Base-by-base conservation (phyloP, 2,888 invertebrate genomes). In the Apocheima hispidaria region DNA sequence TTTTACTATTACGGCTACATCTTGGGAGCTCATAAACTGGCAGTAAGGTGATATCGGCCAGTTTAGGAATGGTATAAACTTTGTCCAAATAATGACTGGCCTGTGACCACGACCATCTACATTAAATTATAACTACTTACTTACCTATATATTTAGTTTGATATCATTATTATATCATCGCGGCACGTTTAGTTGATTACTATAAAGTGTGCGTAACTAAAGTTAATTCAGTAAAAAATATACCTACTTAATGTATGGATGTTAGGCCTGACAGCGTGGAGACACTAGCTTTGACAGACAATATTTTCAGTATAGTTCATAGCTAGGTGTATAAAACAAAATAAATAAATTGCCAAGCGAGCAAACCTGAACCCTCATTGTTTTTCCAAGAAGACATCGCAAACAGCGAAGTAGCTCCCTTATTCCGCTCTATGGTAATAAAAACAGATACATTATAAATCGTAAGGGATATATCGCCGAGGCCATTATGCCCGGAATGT, bases 1-100 rank as follows among this genome's bases (percentile, higher is more conserved):
- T 86, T 88, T 89, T 87, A 88, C 84, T 88, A 84, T 87, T 86
- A 86, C 85, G 79, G 78, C 83, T 86, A 87, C 88, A 87, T 86
- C 82, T 84, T 79, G 87, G 75, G 73, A 69, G 76, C 73, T 81
- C 84, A 82, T 90, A 88, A 90, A 88, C 81, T 68, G 75, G 72
- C 75, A 77, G 82, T 83, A 78, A 79, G 76, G 70, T 71, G 73
- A 77, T 74, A 71, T 66, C 63, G 68, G 72, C 66, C 76, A 74
- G 78, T 76, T 71, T 56, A 65, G 66, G 68, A 74, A 78, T 72
- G 67, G 60, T 63, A 43, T 57, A 38, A 53, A 54, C 26, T 54
- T 46, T 18, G 6, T n/a, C 14, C 10, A 50, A 41, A 59, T 51
- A 59, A 38, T 44, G 30, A 51, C 33, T 10, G 23, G 30, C 18